Conservation (phyloP, 2,797 vertebrate species). For the Danionella dracula region DNA sequence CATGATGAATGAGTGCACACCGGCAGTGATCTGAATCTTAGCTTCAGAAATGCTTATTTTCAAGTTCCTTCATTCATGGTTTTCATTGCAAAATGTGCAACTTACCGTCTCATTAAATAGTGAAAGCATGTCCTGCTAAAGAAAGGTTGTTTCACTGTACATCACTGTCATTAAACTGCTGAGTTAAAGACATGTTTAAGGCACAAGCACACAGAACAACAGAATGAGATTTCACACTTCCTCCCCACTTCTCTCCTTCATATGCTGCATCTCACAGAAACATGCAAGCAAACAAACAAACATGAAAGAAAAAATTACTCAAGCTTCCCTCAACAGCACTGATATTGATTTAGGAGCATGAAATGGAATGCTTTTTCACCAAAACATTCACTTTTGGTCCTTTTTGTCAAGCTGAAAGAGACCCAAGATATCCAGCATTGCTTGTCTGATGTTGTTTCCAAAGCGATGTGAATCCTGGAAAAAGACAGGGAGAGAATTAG, state of each 20-base stretch:
- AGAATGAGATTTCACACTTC: constrained; percentile 12
- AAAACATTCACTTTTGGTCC: constrained; percentile 52
- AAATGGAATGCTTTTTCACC: constrained; percentile 34
- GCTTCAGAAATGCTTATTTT: neutral
- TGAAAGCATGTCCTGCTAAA: neutral
- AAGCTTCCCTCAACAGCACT: constrained; percentile 19
- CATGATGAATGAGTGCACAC: neutral
- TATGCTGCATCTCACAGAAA: neutral
- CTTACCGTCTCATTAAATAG: neutral
- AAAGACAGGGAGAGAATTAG: neutral
- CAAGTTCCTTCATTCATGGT: neutral
- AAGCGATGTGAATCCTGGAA: constrained; percentile 89
- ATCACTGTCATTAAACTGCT: constrained; percentile 9
- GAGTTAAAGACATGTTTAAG: constrained; percentile 49
- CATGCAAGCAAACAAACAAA: constrained; percentile 14
- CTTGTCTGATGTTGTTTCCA: constrained; percentile 76
- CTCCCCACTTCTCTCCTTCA: constrained; percentile 6
- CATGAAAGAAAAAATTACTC: constrained; percentile 11
- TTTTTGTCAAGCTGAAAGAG: constrained; percentile 73
- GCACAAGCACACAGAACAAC: constrained; percentile 5
- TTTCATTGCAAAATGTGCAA: constrained; percentile 9
- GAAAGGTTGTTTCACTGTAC: neutral
- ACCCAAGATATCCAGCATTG: constrained; percentile 80
- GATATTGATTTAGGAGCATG: constrained; percentile 32
- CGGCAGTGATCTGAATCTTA: neutral